phyloP scores from a whole-genome alignment of 1,140 invertebrate genomes.

The Nasonia longicornis region DNA sequence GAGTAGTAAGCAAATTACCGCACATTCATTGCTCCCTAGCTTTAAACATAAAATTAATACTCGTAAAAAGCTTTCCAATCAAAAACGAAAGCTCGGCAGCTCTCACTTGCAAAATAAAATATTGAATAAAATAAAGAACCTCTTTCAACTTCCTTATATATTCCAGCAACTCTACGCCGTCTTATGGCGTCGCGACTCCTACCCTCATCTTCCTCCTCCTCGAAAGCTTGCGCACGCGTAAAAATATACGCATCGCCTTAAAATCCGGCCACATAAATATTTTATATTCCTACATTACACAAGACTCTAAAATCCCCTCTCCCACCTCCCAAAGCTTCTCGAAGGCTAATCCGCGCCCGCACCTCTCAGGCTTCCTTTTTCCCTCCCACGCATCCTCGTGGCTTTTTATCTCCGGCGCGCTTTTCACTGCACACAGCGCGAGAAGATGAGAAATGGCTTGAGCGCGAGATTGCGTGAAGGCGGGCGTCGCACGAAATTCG shows the following conservation, averaged over 20 bases:
- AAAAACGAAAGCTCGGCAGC: neutral
- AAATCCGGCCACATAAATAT: neutral
- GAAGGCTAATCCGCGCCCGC: neutral
- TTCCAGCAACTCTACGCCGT: neutral
- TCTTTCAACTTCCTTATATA: neutral
- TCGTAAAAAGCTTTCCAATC: neutral
- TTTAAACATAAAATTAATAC: no score
- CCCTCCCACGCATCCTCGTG: neutral
- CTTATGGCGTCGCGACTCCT: neutral
- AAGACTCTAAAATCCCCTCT: neutral
- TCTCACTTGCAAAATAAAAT: neutral
- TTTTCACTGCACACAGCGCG: neutral
- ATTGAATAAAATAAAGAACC: neutral
- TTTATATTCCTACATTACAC: neutral
- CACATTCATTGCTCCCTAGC: no score
- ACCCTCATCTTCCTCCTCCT: neutral
- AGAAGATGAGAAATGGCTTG: constrained; percentile 6
- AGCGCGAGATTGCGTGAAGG: constrained; percentile 2
- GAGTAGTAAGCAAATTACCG: no score
- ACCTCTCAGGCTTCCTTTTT: neutral
- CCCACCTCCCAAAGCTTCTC: neutral
- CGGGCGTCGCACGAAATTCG: neutral
- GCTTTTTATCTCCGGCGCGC: constrained; percentile 1
- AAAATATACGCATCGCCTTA: neutral
- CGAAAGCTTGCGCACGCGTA: neutral